Base-by-base conservation (phyloP, 2,797 vertebrate species). In the Epinephelus malabaricus region DNA sequence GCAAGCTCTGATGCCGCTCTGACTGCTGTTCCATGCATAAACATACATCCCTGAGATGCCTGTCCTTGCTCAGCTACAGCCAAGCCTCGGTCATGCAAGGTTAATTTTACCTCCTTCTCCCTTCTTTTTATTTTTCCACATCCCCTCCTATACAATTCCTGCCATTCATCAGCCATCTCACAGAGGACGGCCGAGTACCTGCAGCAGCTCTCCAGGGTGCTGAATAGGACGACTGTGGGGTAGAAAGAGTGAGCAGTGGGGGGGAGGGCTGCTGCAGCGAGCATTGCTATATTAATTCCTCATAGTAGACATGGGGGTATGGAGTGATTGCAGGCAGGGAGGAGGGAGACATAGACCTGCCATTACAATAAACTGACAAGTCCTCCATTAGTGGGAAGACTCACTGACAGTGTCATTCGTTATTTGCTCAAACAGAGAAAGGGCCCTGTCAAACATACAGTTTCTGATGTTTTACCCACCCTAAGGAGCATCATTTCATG, bases 121-220 rank as follows among this genome's bases (percentile, higher is more conserved):
- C 58, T 55, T 82, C 74, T 71, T 66, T 67, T 65, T 82, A 75
- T 88, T 34, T 88, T 92, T 89, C 83, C 86, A 87, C 72, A 72
- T 82, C 69, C 82, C 27, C 83, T 79, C 66, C 87, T 68, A 65
- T 89, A 79, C 76, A 87, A 79, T 88, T 77, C 87, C 49, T 74
- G 84, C 86, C 81, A 88, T 90, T 92, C 91, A 92, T 94, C 91
- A 90, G 80, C 85, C 88, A 84, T 88, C 84, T 93, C 87, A 72
- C 78, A 85, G 88, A 87, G 86, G 90, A 91, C 79, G 66, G 4
- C 81, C 58, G 76, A 86, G 87, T 94, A 96, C 94, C 94, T 94
- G 94, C 93, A 92, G 92, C 88, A 93, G 91, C 95, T 95, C 95
- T 96, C 93, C 95, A 91, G 93, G 95, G 95, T 95, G 92, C 95